Percentiles rank a stretch among this genome's conserved stretches.
Evolutionary conservation across 1,140 invertebrate genomes (phyloP).

Genomic region (Drosophila subpulchrella): DNA sequence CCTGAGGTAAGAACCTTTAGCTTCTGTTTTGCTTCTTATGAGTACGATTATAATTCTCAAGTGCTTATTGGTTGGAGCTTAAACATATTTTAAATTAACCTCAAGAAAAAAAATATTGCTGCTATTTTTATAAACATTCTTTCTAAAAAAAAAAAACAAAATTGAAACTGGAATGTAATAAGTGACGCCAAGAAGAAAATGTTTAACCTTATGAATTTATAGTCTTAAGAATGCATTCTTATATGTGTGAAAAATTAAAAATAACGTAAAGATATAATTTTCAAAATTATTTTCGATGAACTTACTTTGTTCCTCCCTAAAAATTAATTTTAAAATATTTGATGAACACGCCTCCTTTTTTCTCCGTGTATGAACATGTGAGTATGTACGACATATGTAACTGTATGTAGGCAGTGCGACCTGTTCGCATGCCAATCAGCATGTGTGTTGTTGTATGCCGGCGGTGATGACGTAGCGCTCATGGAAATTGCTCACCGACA

Average conservation of each 20-base stretch:
- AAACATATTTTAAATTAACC: background rate
- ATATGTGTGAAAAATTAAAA: no score
- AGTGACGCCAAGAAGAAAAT: no score
- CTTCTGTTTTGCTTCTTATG: background rate
- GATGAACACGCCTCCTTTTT: background rate
- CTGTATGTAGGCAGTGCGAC: constrained; percentile 18
- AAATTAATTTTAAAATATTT: no score
- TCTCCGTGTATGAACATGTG: constrained; percentile 11
- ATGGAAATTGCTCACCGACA: constrained; percentile 21
- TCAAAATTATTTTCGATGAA: no score
- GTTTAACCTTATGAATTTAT: constrained; percentile 5
- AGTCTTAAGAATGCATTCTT: no score
- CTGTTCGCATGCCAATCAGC: constrained; percentile 39
- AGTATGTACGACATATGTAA: constrained; percentile 15
- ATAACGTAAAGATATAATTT: no score
- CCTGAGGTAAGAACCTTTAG: background rate
- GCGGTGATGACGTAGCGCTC: constrained; percentile 51
- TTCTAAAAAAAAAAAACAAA: no score
- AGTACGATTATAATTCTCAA: background rate
- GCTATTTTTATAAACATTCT: background rate
- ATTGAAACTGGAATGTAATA: no score
- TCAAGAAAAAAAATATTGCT: no score
- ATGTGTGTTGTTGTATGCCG: constrained; percentile 26
- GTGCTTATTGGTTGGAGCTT: background rate
- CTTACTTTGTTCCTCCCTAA: no score